Conservation (phyloP, 2,113 vertebrate species). For the Theropithecus gelada region DNA sequence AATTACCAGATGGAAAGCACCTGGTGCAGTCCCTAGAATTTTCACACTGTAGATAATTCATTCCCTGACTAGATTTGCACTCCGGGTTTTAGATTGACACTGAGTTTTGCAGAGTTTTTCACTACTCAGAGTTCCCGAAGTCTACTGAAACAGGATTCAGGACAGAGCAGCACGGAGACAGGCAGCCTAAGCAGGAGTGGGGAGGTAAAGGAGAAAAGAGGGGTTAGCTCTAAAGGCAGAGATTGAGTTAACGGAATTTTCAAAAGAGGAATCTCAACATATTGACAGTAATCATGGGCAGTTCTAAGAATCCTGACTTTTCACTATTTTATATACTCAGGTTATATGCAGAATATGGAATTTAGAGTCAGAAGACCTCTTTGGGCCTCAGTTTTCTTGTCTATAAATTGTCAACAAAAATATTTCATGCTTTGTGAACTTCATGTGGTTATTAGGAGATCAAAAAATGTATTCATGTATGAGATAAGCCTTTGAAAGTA, state of each 20-base stretch:
- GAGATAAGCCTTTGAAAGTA: background rate
- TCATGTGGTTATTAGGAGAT: background rate
- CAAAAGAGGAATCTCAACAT: background rate
- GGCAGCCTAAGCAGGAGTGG: fast-evolving
- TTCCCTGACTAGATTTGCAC: background rate
- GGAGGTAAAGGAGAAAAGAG: background rate
- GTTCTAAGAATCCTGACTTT: background rate
- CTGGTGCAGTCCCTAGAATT: background rate
- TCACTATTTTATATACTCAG: background rate
- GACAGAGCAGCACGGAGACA: background rate
- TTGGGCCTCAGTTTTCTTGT: background rate
- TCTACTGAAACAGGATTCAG: background rate
- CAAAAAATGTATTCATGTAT: background rate
- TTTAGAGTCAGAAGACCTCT: background rate
- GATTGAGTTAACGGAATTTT: background rate
- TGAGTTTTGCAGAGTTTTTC: background rate
- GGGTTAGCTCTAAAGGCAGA: background rate
- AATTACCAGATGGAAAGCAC: background rate
- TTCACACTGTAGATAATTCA: background rate
- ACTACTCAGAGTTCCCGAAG: background rate
- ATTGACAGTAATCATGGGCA: background rate
- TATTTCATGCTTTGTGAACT: background rate
- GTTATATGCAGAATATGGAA: background rate
- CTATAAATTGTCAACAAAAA: background rate
- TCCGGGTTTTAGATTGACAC: background rate